Base-by-base conservation (phyloP, 2,888 invertebrate genomes). In the Parelbella ahira region DNA sequence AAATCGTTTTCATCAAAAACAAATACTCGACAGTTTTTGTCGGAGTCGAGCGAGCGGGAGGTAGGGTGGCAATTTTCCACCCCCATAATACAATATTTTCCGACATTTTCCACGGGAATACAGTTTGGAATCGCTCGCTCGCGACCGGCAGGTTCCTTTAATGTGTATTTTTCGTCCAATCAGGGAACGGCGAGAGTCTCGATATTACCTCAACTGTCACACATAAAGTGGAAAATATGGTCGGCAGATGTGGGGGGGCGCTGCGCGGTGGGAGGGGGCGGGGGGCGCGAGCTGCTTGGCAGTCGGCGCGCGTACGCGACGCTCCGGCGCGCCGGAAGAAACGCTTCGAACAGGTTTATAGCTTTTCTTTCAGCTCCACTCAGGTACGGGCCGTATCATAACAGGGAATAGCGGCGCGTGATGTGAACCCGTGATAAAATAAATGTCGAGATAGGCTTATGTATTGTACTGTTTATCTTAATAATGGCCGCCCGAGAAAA, bases 191-290 rank as follows among this genome's bases (percentile, higher is more conserved):
- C 82, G 78, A 83, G 84, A 86, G 82, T 82, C 88, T 87, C 88
- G 88, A 88, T 88, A 88, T 88, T 88, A 88, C 88, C 88, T 88
- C 88, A 88, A 88, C 88, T 88, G 88, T 88, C 88, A 88, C 88
- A 88, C 88, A 88, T 88, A 88, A 88, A 88, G 88, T 88, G 88
- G 88, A 87, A 88, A 88, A 88, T 88, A 88, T 88, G 88, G 88
- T 88, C 86, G 82, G 81, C 80, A 81, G 83, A 80, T 86, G 82
- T 79, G 70, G 86, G 78, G 84, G 72, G 73, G 54, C 60, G 49
- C 56, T 55, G 63, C 61, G 58, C 47, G 63, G 39, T 38, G 47
- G 50, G 45, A 44, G 57, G 53, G 61, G 53, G 56, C 49, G 52
- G 55, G 54, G 56, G 53, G 52, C 60, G 64, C 56, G 55, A 53